Evolutionary conservation across 2,797 vertebrate species (phyloP).

Genomic region (Phylloscopus collybita): DNA sequence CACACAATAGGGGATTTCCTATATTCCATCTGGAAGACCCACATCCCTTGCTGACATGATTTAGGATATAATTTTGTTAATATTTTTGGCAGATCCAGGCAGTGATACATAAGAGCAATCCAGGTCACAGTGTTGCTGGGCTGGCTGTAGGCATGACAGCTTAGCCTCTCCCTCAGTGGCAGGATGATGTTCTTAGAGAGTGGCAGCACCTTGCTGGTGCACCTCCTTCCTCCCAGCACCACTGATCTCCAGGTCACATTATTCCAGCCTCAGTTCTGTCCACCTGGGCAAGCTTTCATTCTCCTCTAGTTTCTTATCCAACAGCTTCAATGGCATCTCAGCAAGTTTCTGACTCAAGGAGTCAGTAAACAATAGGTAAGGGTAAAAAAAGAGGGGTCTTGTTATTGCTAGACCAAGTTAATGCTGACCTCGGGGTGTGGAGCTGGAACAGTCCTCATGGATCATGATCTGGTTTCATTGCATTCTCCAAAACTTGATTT

Average conservation of each 20-base stretch:
- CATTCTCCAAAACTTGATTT: not conserved
- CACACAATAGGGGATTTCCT: not conserved
- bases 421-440: accelerated
- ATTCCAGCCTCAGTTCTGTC: not conserved
- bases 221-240: not conserved
- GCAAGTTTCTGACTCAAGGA: not conserved
- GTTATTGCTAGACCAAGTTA: not conserved
- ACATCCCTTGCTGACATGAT: not conserved
- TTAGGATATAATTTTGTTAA: not conserved
- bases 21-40: not conserved
- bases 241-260: not conserved
- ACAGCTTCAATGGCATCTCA: not conserved
- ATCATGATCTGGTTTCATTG: not conserved
- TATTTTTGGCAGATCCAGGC: not conserved
- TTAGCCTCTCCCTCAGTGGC: not conserved
- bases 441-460: not conserved
- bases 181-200: not conserved
- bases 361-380: not conserved
- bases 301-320: not conserved
- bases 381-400: not conserved
- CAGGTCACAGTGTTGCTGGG: not conserved
- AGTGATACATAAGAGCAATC: not conserved
- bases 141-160: not conserved
- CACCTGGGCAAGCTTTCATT: not conserved
- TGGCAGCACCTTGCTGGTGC: not conserved